Evolutionary conservation across 2,888 invertebrate genomes (phyloP).

Genomic region (Trichacis sp.): DNA sequence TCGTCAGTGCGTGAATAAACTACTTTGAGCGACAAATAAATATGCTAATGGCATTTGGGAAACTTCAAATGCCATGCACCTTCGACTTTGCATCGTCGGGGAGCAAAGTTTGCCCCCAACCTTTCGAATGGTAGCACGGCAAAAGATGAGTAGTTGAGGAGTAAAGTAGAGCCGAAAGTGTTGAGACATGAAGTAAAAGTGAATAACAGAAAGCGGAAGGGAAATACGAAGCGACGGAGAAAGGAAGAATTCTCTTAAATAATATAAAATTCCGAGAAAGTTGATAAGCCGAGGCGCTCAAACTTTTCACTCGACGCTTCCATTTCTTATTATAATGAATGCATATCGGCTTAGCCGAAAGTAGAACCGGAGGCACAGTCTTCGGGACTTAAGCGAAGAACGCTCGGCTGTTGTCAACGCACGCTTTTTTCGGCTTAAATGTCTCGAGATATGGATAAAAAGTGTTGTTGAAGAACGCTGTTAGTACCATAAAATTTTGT

Average conservation of each 20-base stretch:
- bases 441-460: constrained; percentile 19
- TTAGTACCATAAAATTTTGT: no score
- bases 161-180: constrained; percentile 29
- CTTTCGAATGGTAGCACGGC: constrained; percentile 48
- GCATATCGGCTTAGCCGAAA: constrained; percentile 67
- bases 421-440: constrained; percentile 36
- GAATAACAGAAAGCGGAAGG: constrained; percentile 38
- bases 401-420: constrained; percentile 14
- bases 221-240: constrained; percentile 40
- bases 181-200: constrained; percentile 26
- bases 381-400: constrained; percentile 48
- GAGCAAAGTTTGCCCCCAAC: constrained; percentile 58
- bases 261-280: constrained; percentile 67
- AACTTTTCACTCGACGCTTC: constrained; percentile 59
- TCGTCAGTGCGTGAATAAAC: constrained; percentile 47
- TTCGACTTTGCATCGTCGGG: constrained; percentile 55
- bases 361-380: constrained; percentile 51
- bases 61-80: constrained; percentile 63
- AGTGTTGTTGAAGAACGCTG: no score
- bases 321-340: constrained; percentile 69
- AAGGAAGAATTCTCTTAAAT: constrained; percentile 62
- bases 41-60: constrained; percentile 62
- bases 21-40: constrained; percentile 63
- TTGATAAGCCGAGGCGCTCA: constrained; percentile 64
- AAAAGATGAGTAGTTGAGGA: constrained; percentile 20